Evolutionary conservation across 2,888 invertebrate genomes (phyloP).

Genomic region (Willowsia nigromaculata): DNA sequence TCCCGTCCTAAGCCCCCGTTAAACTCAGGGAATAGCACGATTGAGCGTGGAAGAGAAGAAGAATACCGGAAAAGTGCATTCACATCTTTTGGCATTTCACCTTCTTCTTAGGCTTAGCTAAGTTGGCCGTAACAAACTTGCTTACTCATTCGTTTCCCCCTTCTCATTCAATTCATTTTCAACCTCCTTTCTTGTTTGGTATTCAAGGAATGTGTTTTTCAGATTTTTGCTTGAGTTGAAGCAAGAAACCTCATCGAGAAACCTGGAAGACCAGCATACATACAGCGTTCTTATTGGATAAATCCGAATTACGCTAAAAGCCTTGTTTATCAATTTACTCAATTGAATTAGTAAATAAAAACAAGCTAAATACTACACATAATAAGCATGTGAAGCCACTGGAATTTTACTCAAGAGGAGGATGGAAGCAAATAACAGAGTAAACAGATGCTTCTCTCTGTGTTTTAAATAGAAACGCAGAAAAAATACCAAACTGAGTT

Average conservation of each 20-base stretch:
- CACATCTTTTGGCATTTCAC: conserved; percentile 43
- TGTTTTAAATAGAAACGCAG: not conserved
- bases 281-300: not conserved
- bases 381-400: not conserved
- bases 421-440: not conserved
- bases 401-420: not conserved
- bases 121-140: conserved; percentile 32
- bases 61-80: conserved; percentile 8
- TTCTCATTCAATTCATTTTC: conserved; percentile 30
- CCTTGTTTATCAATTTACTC: conserved; percentile 45
- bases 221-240: conserved; percentile 1
- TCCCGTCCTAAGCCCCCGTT: too few species aligned
- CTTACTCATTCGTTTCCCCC: conserved; percentile 27
- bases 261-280: not conserved
- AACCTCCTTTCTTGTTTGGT: conserved; percentile 16
- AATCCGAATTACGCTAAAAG: conserved; percentile 43
- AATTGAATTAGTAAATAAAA: conserved; percentile 35
- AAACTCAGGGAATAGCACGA: not conserved
- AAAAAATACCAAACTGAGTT: not conserved
- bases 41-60: not conserved
- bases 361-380: not conserved
- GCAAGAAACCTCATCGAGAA: too few species aligned
- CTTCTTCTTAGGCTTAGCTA: conserved; percentile 14
- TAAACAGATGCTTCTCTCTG: not conserved
- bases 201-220: conserved; percentile 25